Base-by-base conservation (phyloP, 2,888 invertebrate genomes). In the Zaprionus lineosus region DNA sequence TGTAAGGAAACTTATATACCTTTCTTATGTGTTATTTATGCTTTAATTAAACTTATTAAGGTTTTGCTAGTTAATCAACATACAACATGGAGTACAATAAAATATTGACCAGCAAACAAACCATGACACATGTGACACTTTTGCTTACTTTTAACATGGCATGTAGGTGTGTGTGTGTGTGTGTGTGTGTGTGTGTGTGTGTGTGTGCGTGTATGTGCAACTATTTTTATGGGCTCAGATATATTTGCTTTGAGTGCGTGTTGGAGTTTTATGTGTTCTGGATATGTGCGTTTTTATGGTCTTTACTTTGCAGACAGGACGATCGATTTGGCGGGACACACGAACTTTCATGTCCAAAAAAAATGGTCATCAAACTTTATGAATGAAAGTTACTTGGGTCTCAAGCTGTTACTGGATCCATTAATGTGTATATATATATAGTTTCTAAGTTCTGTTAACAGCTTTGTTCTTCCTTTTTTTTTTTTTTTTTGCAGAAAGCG, bases 251-350 rank as follows among this genome's bases (percentile, higher is more conserved):
- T n/a, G n/a, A n/a, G n/a, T n/a, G n/a, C n/a, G n/a, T n/a, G n/a
- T n/a, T n/a, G n/a, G n/a, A n/a, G n/a, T n/a, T n/a, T n/a, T n/a
- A n/a, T n/a, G n/a, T n/a, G n/a, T n/a, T n/a, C n/a, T n/a, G n/a
- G n/a, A n/a, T n/a, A n/a, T 60, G 60, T 64, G 33, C 41, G 56
- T 47, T 71, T 59, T 68, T 56, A 67, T 68, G 59, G 64, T 43
- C 57, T 55, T 47, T 59, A 68, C 68, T 68, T 58, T 50, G 56
- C 58, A 63, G 63, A 53, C 55, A 50, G 53, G 52, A 19, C 64
- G 60, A 73, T 72, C 71, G 59, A 72, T 72, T 61, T 41, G 21
- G 39, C 52, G 36, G 48, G 29, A 28, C 21, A 33, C 40, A 41
- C 31, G 34, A 47, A 28, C 12, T 2, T 21, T 3, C 18, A 48